Conservation (phyloP, 2,113 vertebrate species). For the Cygnus buccinator region DNA sequence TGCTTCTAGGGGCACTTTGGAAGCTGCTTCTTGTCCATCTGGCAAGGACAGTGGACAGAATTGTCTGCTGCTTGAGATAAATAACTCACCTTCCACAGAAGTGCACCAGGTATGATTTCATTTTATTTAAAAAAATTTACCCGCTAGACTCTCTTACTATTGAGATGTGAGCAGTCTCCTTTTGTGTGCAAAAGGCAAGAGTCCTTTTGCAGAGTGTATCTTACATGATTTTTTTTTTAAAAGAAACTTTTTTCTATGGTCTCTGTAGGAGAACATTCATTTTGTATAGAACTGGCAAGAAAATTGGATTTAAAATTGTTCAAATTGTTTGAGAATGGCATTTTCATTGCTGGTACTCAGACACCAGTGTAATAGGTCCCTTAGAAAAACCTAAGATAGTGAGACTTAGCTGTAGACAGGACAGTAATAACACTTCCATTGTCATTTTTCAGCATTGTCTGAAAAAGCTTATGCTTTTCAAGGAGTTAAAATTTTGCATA, state of each 20-base stretch:
- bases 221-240: background rate
- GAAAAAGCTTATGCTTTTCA: background rate
- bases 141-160: background rate
- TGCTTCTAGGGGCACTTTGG: background rate
- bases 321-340: background rate
- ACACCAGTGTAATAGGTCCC: background rate
- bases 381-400: background rate
- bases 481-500: background rate
- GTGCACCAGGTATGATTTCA: background rate
- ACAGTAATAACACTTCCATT: background rate
- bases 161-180: background rate
- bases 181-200: background rate
- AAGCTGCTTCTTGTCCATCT: background rate
- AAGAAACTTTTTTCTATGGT: background rate
- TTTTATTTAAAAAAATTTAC: background rate
- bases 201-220: background rate
- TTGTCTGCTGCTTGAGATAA: background rate
- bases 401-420: background rate
- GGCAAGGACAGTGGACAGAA: background rate
- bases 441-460: background rate
- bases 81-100: background rate
- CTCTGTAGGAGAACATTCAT: background rate
- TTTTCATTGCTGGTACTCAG: slow-evolving; percentile 11
- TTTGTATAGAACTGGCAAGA: slow-evolving; percentile 8
- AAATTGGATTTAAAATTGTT: slow-evolving; percentile 45